Evolutionary conservation across 2,888 invertebrate species (phyloP).

Genomic region (Anthophora plumipes): DNA sequence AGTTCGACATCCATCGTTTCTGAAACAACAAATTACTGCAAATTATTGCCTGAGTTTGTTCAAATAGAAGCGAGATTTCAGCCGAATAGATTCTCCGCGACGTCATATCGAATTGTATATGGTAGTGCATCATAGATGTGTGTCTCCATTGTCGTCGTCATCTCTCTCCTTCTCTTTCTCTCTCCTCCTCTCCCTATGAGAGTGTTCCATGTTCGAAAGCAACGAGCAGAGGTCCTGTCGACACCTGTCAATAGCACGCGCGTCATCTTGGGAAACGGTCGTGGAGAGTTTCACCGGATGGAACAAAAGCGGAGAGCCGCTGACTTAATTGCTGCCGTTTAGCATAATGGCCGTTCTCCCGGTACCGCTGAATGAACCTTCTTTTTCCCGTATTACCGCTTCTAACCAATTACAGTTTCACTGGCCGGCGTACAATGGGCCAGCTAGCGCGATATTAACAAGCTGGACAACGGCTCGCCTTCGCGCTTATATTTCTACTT

Average conservation of each 20-base stretch:
- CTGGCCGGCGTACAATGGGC: constrained; percentile 51
- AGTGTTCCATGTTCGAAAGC: constrained; percentile 35
- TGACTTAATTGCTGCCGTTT: constrained; percentile 71
- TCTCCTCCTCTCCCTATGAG: not conserved
- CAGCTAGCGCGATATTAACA: constrained; percentile 45
- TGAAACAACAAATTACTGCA: constrained; percentile 33
- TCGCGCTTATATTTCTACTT: not conserved
- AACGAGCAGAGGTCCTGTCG: constrained; percentile 26
- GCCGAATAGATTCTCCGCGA: not conserved
- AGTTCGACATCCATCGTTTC: constrained; percentile 15
- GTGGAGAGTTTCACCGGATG: constrained; percentile 35
- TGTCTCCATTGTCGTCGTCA: constrained; percentile 19
- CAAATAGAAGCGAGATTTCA: constrained; percentile 8
- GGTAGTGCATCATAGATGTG: not conserved
- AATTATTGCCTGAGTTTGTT: constrained; percentile 36
- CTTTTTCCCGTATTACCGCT: constrained; percentile 64
- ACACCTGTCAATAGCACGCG: constrained; percentile 56
- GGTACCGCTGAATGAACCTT: constrained; percentile 60
- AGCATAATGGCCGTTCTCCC: constrained; percentile 69
- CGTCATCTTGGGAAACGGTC: constrained; percentile 24
- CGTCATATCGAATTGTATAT: not conserved
- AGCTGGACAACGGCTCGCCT: constrained; percentile 39
- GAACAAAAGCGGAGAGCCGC: constrained; percentile 62
- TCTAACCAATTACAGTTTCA: constrained; percentile 65
- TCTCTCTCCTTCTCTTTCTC: not conserved